Evolutionary conservation across 2,888 invertebrate genomes (phyloP).

Genomic region (Catonia carolina): DNA sequence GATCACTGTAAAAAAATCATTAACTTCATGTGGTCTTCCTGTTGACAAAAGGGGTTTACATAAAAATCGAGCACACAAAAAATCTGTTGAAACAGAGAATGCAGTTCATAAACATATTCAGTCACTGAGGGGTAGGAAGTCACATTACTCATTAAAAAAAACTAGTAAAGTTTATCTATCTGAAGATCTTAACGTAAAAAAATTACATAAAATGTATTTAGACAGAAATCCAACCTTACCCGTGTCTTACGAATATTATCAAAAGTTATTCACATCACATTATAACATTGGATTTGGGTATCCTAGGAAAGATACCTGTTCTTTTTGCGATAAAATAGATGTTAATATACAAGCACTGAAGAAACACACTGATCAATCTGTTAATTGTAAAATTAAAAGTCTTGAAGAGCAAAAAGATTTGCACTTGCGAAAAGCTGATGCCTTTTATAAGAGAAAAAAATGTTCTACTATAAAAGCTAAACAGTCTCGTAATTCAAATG

Average conservation of each 20-base stretch:
- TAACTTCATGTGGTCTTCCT: slow-evolving; percentile 4
- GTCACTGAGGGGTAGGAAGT: slow-evolving; percentile 5
- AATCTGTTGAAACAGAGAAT: slow-evolving; percentile 5
- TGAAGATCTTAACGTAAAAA: slow-evolving; percentile 10
- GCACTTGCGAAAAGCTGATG: background rate
- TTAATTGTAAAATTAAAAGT: too few species aligned
- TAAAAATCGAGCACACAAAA: slow-evolving; percentile 11
- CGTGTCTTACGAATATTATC: slow-evolving; percentile 14
- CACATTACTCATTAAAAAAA: slow-evolving; percentile 8
- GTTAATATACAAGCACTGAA: too few species aligned
- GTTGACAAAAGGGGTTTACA: slow-evolving; percentile 10
- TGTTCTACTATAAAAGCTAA: background rate
- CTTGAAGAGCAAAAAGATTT: too few species aligned
- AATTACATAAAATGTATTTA: slow-evolving; percentile 15
- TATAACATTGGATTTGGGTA: slow-evolving; percentile 9
- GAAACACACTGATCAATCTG: too few species aligned
- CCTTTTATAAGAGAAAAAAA: background rate
- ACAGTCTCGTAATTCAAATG: too few species aligned
- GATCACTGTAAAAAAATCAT: slow-evolving; percentile 8
- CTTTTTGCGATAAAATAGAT: background rate
- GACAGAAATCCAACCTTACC: slow-evolving; percentile 1
- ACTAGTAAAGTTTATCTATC: slow-evolving; percentile 11
- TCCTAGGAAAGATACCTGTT: slow-evolving; percentile 16
- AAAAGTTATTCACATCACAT: slow-evolving; percentile 9
- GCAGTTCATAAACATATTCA: slow-evolving; percentile 7